These are phyloP conservation scores for Lophochroa leadbeateri DNA, from an alignment of 2,113 vertebrate species.

Conservation along the genomic window DNA sequence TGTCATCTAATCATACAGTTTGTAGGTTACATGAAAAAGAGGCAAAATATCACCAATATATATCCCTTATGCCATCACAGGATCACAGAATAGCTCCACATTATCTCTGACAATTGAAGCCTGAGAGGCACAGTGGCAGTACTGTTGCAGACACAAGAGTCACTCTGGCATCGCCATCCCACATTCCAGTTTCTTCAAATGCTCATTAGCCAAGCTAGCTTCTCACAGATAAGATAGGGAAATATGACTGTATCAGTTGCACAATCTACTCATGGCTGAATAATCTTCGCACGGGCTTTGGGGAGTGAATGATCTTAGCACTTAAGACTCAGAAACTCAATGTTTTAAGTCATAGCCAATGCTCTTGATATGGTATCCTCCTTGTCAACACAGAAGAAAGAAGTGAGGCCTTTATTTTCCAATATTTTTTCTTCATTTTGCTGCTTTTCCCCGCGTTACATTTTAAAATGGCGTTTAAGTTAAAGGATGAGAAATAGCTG, in stretches of 20 bases:
- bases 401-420: neutral
- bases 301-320: neutral
- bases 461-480: neutral
- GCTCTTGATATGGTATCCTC: neutral
- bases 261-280: neutral
- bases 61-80: neutral
- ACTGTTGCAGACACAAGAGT: neutral
- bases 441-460: neutral
- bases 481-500: neutral
- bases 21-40: neutral
- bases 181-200: constrained; percentile 7
- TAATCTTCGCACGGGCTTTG: neutral
- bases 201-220: neutral
- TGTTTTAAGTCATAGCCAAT: neutral
- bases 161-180: neutral
- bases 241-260: neutral
- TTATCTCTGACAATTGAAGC: neutral
- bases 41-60: neutral
- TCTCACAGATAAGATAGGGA: constrained; percentile 10
- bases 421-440: neutral
- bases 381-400: neutral
- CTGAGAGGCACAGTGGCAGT: neutral
- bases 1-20: neutral
- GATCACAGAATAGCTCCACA: neutral
- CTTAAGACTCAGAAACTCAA: neutral